Percentiles rank a stretch among this genome's conserved stretches.
Evolutionary conservation across 1,140 invertebrate genomes (phyloP).

Genomic region (Lucilia sericata): DNA sequence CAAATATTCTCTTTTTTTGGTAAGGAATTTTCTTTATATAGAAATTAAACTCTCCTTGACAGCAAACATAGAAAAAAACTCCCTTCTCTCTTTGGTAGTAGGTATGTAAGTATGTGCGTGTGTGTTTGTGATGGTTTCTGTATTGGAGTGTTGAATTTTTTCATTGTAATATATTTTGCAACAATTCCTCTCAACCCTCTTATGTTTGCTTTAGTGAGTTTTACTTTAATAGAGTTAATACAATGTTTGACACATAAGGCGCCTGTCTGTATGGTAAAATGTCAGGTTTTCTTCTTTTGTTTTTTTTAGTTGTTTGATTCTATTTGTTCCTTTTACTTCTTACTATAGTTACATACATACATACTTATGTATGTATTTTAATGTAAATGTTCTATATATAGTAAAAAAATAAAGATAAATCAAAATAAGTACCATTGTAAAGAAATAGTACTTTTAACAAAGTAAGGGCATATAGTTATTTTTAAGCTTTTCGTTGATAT

Average conservation of each 20-base stretch:
- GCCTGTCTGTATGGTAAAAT: constrained; percentile 43
- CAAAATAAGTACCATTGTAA: background rate
- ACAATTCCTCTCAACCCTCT: background rate
- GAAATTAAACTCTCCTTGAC: background rate
- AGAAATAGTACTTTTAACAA: background rate
- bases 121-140: too few species aligned
- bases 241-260: constrained; percentile 36
- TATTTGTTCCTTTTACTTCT: background rate
- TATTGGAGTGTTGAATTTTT: too few species aligned
- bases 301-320: background rate
- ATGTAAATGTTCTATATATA: constrained; percentile 12
- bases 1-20: too few species aligned
- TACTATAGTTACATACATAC: background rate
- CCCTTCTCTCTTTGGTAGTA: background rate
- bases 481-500: too few species aligned
- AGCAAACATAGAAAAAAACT: background rate
- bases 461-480: too few species aligned
- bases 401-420: background rate
- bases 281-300: constrained; percentile 21
- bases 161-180: background rate
- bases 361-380: background rate
- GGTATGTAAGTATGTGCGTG: too few species aligned
- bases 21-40: background rate
- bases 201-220: background rate
- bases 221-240: constrained; percentile 14